Conservation (phyloP, 2,797 vertebrate genomes). For the Kryptolebias ocellatus region DNA sequence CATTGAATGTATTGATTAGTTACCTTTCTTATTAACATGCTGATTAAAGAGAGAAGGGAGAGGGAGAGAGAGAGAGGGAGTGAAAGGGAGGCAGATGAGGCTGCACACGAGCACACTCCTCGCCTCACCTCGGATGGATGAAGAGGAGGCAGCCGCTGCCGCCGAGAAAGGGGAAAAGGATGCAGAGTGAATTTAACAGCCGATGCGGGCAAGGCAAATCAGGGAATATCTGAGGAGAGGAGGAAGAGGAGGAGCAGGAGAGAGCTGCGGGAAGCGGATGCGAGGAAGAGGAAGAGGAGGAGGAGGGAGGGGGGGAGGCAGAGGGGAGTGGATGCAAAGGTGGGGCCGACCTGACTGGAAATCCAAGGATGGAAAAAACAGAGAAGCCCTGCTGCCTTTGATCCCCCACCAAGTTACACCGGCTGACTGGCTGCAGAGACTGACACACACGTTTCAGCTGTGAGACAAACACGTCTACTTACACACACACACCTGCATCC, state of each 20-base stretch:
- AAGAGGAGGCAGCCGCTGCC: slow-evolving; percentile 54
- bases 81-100: slow-evolving; percentile 55
- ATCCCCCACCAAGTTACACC: slow-evolving; percentile 61
- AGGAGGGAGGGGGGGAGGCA: slow-evolving; percentile 28
- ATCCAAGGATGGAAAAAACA: slow-evolving; percentile 56
- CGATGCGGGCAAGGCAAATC: slow-evolving; percentile 50
- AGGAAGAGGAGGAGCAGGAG: slow-evolving; percentile 65
- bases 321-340: slow-evolving; percentile 29
- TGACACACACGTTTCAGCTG: slow-evolving; percentile 70
- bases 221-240: slow-evolving; percentile 60
- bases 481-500: slow-evolving; percentile 43
- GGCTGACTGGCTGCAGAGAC: slow-evolving; percentile 65
- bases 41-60: slow-evolving; percentile 81
- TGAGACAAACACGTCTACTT: slow-evolving; percentile 68
- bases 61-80: slow-evolving; percentile 64
- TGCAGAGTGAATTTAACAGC: slow-evolving; percentile 74
- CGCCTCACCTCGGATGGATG: slow-evolving; percentile 53
- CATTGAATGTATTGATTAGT: slow-evolving; percentile 85
- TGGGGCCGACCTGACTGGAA: slow-evolving; percentile 62
- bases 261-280: slow-evolving; percentile 47
- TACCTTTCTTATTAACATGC: slow-evolving; percentile 86
- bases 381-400: slow-evolving; percentile 65
- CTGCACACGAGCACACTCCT: slow-evolving; percentile 60
- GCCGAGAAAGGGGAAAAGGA: slow-evolving; percentile 40
- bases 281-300: slow-evolving; percentile 52